These are phyloP conservation scores for Lepidiolamprologus cunningtoni DNA, from an alignment of 2,113 vertebrate genomes.

Conservation along the genomic window DNA sequence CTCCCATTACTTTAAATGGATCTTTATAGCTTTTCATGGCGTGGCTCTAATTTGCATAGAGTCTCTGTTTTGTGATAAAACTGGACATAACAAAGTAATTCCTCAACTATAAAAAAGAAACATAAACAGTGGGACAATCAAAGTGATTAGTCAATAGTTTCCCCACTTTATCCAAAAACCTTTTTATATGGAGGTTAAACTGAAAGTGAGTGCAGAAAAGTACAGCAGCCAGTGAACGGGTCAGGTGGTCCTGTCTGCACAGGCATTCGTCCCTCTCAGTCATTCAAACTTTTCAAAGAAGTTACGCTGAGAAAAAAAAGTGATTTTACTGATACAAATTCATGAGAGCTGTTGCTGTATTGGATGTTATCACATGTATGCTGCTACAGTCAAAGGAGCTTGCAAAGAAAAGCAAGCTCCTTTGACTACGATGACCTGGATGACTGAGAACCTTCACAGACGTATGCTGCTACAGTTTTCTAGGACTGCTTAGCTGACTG, in stretches of 20 bases:
- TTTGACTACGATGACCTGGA: too few species aligned
- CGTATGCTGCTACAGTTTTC: background rate
- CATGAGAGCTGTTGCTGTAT: background rate
- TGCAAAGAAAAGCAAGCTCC: too few species aligned
- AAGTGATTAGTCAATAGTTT: background rate
- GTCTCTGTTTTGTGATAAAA: background rate
- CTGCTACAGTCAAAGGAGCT: background rate
- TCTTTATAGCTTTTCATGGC: background rate
- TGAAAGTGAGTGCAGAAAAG: background rate
- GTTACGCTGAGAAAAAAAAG: background rate
- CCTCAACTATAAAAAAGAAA: background rate
- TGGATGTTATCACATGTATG: background rate
- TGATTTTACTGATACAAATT: background rate
- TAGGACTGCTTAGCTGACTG: background rate
- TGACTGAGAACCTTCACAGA: too few species aligned
- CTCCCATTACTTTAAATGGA: background rate
- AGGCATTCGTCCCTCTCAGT: background rate
- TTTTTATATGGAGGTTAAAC: background rate
- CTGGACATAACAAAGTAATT: background rate
- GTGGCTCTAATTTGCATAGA: background rate
- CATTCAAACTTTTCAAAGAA: background rate
- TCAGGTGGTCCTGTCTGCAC: background rate
- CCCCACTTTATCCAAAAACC: background rate
- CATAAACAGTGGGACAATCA: background rate
- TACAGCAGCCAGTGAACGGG: background rate